Conservation (phyloP, 2,113 vertebrate species). For the Notiomystis cincta region DNA sequence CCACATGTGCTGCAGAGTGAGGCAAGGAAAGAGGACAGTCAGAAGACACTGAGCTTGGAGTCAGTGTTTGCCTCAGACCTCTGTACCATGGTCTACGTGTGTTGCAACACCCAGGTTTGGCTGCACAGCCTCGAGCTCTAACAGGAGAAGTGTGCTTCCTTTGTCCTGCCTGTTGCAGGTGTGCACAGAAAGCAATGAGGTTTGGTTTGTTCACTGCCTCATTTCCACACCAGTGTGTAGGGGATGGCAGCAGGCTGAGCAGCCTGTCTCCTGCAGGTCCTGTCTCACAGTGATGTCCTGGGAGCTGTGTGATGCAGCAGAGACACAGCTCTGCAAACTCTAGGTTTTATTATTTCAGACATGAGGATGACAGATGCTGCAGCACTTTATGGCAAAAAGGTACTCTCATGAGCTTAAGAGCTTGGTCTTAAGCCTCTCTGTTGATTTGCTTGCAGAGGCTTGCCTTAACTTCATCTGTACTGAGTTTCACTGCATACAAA, state of each 20-base stretch:
- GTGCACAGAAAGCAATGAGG: neutral
- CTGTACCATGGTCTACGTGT: neutral
- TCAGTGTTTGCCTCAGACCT: neutral
- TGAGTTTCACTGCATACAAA: neutral
- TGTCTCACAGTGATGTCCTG: neutral
- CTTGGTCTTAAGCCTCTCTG: neutral
- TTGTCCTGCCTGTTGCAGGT: neutral
- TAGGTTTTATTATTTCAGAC: neutral
- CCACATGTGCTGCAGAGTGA: neutral
- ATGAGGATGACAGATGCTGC: neutral
- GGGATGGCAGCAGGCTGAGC: neutral
- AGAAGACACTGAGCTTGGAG: neutral
- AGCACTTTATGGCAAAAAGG: neutral
- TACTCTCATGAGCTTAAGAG: neutral
- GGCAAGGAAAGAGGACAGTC: neutral
- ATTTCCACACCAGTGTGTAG: neutral
- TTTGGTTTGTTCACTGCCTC: neutral
- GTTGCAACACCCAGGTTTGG: rapidly evolving
- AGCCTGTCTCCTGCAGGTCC: neutral
- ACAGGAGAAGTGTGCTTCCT: neutral
- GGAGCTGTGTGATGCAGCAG: neutral
- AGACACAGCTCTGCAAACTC: neutral
- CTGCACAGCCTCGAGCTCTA: neutral
- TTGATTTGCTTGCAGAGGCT: neutral
- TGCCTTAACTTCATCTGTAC: neutral